Percentiles rank a stretch among this genome's conserved stretches.
These are phyloP conservation scores for Micromesistius poutassou DNA, from an alignment of 2,797 vertebrate genomes.

Conservation along the genomic window DNA sequence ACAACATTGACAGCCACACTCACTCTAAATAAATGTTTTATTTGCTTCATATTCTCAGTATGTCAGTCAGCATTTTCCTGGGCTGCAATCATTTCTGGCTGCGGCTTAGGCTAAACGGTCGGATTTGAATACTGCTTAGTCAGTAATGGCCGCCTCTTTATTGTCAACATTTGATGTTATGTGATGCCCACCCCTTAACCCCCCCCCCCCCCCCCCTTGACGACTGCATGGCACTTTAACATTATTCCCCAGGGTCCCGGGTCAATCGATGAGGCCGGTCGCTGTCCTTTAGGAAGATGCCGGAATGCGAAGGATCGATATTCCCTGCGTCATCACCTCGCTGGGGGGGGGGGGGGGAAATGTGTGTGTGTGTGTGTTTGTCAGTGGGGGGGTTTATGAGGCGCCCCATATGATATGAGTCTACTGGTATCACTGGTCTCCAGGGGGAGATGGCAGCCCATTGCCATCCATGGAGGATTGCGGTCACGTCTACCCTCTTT, in stretches of 20 bases:
- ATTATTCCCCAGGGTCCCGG: slow-evolving; percentile 43
- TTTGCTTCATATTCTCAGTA: slow-evolving; percentile 11
- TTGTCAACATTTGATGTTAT: slow-evolving; percentile 48
- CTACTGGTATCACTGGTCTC: background rate
- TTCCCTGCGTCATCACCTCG: slow-evolving; percentile 59
- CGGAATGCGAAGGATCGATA: slow-evolving; percentile 67
- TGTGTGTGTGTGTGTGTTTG: slow-evolving; percentile 22
- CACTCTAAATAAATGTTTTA: slow-evolving; percentile 17
- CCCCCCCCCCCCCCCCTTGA: slow-evolving; percentile 31
- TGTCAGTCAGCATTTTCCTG: slow-evolving; percentile 54
- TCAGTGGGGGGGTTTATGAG: background rate
- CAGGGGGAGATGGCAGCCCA: background rate
- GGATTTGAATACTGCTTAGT: slow-evolving; percentile 68
- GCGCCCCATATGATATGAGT: background rate
- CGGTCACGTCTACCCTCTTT: background rate
- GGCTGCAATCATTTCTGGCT: slow-evolving; percentile 42
- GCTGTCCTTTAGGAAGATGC: slow-evolving; percentile 65
- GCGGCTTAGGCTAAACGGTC: slow-evolving; percentile 42
- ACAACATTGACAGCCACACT: slow-evolving; percentile 16
- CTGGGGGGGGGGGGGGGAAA: slow-evolving; percentile 4
- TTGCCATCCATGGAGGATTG: background rate
- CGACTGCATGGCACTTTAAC: slow-evolving; percentile 59
- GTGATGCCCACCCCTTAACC: background rate
- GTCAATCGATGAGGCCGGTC: slow-evolving; percentile 64
- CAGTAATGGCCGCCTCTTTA: slow-evolving; percentile 57